These are phyloP conservation scores for Embidobia sp. DNA, from an alignment of 2,888 invertebrate genomes.

Conservation along the genomic window DNA sequence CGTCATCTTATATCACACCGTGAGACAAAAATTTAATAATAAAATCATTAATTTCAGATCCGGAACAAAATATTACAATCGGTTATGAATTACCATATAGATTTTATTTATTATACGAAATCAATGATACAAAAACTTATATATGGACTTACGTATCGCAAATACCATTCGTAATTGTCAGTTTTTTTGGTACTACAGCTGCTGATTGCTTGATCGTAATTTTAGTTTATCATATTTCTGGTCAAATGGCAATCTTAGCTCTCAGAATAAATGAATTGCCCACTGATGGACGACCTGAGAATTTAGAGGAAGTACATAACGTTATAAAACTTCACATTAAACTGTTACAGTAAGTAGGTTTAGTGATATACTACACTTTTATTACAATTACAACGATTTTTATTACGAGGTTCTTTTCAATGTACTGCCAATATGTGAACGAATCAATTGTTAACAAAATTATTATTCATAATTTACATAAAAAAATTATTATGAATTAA, in stretches of 20 bases:
- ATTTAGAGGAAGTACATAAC: conserved; percentile 62
- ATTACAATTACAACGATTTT: too few relatives aligned
- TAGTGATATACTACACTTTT: too few relatives aligned
- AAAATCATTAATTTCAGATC: too few relatives aligned
- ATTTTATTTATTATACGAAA: conserved; percentile 71
- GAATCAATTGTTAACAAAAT: too few relatives aligned
- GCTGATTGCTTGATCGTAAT: conserved; percentile 73
- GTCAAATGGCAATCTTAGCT: conserved; percentile 72
- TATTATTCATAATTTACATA: too few relatives aligned
- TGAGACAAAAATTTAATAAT: too few relatives aligned
- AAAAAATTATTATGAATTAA: too few relatives aligned
- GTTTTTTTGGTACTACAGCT: conserved; percentile 70
- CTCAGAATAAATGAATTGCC: conserved; percentile 67
- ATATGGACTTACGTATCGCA: conserved; percentile 69
- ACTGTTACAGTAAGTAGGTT: conserved; percentile 67
- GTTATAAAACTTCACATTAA: conserved; percentile 68
- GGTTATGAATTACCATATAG: conserved; percentile 71
- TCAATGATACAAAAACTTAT: conserved; percentile 70
- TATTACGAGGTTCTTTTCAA: too few relatives aligned
- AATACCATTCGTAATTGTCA: conserved; percentile 72
- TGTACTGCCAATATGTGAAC: too few relatives aligned
- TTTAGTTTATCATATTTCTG: conserved; percentile 72
- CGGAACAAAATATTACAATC: conserved; percentile 25
- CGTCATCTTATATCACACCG: too few relatives aligned
- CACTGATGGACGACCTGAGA: conserved; percentile 41